Evolutionary conservation across 2,113 vertebrate species (phyloP).

Genomic region (Carlito syrichta): DNA sequence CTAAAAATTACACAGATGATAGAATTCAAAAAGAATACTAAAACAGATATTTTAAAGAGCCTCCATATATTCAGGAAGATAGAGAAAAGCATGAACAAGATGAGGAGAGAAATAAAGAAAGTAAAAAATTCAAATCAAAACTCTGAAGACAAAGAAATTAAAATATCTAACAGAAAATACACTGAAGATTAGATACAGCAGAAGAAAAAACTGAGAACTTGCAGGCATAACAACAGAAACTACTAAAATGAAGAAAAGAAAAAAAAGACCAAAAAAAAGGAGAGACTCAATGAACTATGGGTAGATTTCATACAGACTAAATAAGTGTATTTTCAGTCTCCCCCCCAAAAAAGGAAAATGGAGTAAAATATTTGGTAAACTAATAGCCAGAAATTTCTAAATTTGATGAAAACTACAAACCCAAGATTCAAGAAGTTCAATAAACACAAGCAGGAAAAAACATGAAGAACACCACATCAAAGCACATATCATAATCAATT

Average conservation of each 20-base stretch:
- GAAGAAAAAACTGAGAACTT: not conserved
- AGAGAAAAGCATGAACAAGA: not conserved
- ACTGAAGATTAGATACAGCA: not conserved
- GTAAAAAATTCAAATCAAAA: not conserved
- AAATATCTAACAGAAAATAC: not conserved
- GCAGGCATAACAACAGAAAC: not conserved
- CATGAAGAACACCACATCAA: not conserved
- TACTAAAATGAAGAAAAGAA: not conserved
- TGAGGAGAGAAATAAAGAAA: not conserved
- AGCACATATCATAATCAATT: not conserved
- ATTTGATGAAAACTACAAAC: not conserved
- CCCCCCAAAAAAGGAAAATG: not conserved
- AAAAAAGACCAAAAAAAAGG: not conserved
- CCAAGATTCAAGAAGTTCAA: not conserved
- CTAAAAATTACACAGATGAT: not conserved
- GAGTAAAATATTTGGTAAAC: not conserved
- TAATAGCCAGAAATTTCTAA: not conserved
- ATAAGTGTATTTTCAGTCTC: not conserved
- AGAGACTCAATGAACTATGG: not conserved
- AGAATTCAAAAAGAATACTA: not conserved
- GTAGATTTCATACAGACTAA: not conserved
- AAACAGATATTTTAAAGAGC: not conserved
- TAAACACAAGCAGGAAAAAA: not conserved
- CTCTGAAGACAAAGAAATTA: not conserved
- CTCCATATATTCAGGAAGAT: not conserved